These are phyloP conservation scores for Ptychoptera contaminata DNA, from an alignment of 2,888 invertebrate genomes.

Conservation along the genomic window DNA sequence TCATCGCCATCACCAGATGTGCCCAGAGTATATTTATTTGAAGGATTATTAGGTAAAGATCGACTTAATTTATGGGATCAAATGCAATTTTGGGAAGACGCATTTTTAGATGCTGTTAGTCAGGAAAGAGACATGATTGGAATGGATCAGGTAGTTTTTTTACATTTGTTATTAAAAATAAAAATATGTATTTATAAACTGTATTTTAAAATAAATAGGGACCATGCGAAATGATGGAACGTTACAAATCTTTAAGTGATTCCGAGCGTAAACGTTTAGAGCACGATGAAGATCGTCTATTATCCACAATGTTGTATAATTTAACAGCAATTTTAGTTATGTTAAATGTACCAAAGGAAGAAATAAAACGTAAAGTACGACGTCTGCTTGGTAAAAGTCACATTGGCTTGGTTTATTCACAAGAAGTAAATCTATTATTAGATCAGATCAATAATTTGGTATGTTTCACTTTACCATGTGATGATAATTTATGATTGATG, in stretches of 20 bases:
- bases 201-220: constrained; percentile 35
- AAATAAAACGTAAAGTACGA: constrained; percentile 71
- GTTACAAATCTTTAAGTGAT: constrained; percentile 84
- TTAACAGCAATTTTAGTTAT: constrained; percentile 90
- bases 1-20: constrained; percentile 82
- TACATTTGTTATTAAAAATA: background rate
- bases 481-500: background rate
- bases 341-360: constrained; percentile 71
- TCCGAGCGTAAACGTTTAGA: constrained; percentile 88
- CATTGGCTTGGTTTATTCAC: constrained; percentile 92
- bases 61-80: constrained; percentile 90
- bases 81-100: constrained; percentile 99
- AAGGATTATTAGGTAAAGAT: constrained; percentile 54
- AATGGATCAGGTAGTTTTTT: constrained; percentile 70
- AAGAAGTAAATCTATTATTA: constrained; percentile 90
- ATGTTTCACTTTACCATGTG: constrained; percentile 25
- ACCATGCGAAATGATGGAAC: constrained; percentile 97
- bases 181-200: background rate
- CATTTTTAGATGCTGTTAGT: constrained; percentile 90
- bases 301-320: constrained; percentile 93
- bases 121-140: constrained; percentile 98
- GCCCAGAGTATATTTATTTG: constrained; percentile 79
- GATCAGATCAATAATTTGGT: constrained; percentile 92
- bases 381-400: constrained; percentile 94
- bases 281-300: constrained; percentile 90